phyloP scores from a whole-genome alignment of 2,888 invertebrate species.

The Ceraclea dissimilis region DNA sequence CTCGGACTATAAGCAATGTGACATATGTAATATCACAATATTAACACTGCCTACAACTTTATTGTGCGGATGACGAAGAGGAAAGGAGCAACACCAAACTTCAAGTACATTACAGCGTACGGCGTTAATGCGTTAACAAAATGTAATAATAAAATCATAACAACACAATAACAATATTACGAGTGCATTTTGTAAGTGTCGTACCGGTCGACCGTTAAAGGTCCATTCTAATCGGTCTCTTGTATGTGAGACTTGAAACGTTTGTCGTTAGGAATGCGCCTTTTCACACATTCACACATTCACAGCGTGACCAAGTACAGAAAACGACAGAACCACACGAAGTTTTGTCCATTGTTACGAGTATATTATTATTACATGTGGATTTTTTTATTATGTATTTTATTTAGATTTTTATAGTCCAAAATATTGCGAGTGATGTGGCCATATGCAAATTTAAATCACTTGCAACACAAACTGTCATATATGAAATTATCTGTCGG shows the following conservation, averaged over 20 bases:
- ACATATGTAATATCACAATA: no score
- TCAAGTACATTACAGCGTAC: no score
- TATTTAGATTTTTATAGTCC: not conserved
- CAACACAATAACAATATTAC: not conserved
- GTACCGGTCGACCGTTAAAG: not conserved
- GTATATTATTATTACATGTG: not conserved
- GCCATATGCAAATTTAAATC: no score
- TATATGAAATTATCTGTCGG: no score
- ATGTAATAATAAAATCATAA: not conserved
- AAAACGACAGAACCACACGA: not conserved
- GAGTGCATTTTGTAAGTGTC: not conserved
- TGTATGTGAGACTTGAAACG: not conserved
- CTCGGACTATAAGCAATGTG: no score
- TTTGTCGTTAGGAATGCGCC: not conserved
- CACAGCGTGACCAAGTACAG: not conserved
- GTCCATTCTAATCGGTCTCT: not conserved
- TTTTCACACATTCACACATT: not conserved
- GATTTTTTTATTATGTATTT: not conserved
- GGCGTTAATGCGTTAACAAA: slow-evolving; percentile 4
- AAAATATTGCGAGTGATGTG: no score
- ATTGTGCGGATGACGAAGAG: no score
- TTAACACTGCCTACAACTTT: no score
- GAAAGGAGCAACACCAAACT: no score
- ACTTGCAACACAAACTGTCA: no score
- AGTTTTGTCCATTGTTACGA: slow-evolving; percentile 2